Conservation (phyloP, 35 echinoderm and acorn worm species). For the Anneissia japonica region DNA sequence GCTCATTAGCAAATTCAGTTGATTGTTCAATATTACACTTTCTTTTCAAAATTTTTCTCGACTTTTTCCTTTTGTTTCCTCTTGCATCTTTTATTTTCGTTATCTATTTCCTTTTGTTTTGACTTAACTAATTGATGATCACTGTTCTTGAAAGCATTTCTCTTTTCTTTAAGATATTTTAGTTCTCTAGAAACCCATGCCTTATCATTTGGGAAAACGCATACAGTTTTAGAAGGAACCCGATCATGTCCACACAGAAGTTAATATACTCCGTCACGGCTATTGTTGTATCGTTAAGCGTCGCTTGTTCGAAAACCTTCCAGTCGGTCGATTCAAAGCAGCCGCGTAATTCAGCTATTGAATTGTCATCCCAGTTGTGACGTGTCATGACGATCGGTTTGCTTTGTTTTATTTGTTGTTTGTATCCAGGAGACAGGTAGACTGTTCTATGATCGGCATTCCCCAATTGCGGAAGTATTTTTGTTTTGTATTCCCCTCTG, state of each 20-base stretch:
- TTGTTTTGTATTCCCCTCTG: background rate
- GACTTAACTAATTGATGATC: too few species aligned
- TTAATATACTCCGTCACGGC: background rate
- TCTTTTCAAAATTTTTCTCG: background rate
- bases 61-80: background rate
- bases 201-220: background rate
- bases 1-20: slow-evolving; percentile 12
- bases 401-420: background rate
- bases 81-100: background rate
- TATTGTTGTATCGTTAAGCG: background rate
- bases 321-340: background rate
- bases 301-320: background rate
- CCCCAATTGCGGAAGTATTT: background rate
- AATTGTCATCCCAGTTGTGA: too few species aligned
- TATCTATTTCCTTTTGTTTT: background rate
- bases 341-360: too few species aligned
- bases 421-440: background rate
- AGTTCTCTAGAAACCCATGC: background rate
- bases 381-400: too few species aligned
- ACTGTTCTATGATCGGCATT: slow-evolving; percentile 1
- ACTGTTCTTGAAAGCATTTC: background rate
- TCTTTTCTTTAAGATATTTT: background rate
- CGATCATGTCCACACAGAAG: background rate
- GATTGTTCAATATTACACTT: too few species aligned
- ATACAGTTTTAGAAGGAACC: background rate